phyloP scores from a whole-genome alignment of 2,113 vertebrate species.

The Syrrhaptes paradoxus region DNA sequence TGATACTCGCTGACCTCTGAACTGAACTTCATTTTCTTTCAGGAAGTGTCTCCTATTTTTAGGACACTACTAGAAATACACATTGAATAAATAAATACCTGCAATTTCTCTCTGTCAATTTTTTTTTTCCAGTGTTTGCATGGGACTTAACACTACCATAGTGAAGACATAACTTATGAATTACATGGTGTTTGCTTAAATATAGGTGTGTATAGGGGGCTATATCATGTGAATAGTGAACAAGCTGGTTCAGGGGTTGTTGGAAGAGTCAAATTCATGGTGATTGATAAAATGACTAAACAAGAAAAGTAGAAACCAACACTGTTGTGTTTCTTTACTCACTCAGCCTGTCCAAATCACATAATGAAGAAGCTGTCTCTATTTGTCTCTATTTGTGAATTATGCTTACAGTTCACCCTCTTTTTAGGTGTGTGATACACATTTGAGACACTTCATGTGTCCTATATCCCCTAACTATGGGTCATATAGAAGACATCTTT shows the following conservation, averaged over 20 bases:
- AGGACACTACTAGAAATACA: not conserved
- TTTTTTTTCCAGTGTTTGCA: not conserved
- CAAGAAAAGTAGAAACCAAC: not conserved
- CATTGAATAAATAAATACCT: not conserved
- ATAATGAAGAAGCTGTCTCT: not conserved
- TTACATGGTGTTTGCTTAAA: not conserved
- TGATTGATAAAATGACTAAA: not conserved
- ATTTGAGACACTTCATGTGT: not conserved
- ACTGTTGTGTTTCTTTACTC: not conserved
- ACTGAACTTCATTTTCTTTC: not conserved
- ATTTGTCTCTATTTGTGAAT: not conserved
- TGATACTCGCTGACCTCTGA: not conserved
- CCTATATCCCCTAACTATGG: accelerated
- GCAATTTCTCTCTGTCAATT: not conserved
- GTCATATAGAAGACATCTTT: not conserved
- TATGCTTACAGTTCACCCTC: not conserved
- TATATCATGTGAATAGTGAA: not conserved
- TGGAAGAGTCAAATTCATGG: not conserved
- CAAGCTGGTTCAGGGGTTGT: not conserved
- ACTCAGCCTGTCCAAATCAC: not conserved
- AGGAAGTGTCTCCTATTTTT: not conserved
- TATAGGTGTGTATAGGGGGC: accelerated
- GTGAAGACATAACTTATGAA: not conserved
- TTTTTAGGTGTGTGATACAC: not conserved
- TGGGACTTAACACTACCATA: not conserved